Evolutionary conservation across 2,888 invertebrate genomes (phyloP).

Genomic region (Napeogenes inachia): DNA sequence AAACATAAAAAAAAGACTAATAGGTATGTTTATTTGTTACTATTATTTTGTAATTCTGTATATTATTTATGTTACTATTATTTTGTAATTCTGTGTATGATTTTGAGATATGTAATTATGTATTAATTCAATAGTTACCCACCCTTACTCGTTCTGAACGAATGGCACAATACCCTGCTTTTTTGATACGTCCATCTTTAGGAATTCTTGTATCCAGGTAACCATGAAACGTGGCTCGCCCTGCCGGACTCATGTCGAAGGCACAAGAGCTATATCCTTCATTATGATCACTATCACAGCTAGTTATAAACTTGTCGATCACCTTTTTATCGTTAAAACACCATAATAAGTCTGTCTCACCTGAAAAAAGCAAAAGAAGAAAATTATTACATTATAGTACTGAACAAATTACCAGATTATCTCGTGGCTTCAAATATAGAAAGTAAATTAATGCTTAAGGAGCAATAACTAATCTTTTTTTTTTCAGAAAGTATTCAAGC

Average conservation of each 20-base stretch:
- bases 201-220: constrained; percentile 82
- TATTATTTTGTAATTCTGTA: no score
- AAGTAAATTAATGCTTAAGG: no score
- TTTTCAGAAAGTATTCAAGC: no score
- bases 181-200: constrained; percentile 87
- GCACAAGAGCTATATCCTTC: constrained; percentile 88
- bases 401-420: no score
- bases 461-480: no score
- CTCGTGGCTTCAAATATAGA: no score
- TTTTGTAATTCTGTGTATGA: no score
- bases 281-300: constrained; percentile 87
- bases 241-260: constrained; percentile 81
- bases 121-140: constrained; percentile 35
- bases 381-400: no score
- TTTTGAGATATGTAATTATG: no score
- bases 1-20: no score
- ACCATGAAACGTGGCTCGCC: constrained; percentile 85
- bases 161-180: constrained; percentile 90
- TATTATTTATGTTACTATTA: no score
- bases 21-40: no score
- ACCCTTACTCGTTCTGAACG: constrained; percentile 82
- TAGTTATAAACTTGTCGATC: constrained; percentile 83
- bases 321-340: constrained; percentile 81
- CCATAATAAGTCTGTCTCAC: constrained; percentile 86
- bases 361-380: constrained; percentile 41